Conservation (phyloP, 2,888 invertebrate species). For the Pedicia rivosa region DNA sequence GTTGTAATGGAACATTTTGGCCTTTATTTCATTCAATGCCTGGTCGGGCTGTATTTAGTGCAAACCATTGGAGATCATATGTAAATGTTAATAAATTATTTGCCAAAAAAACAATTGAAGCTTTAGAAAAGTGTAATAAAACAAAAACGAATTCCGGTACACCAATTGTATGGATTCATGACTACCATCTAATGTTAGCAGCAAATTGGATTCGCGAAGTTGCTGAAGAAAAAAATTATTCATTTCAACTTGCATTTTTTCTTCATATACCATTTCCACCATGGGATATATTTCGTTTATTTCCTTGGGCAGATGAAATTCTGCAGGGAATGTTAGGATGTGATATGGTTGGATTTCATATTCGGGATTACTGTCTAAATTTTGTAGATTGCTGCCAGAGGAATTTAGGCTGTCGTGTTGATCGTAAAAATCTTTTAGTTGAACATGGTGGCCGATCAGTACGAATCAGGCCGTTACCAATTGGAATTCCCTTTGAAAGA, state of each 20-base stretch:
- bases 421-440: conserved; percentile 70
- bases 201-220: conserved; percentile 82
- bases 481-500: conserved; percentile 76
- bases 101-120: conserved; percentile 60
- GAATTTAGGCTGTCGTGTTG: conserved; percentile 72
- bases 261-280: conserved; percentile 90
- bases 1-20: conserved; percentile 86
- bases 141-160: conserved; percentile 30
- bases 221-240: conserved; percentile 60
- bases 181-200: conserved; percentile 85
- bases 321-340: conserved; percentile 83
- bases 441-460: conserved; percentile 79
- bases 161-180: conserved; percentile 86
- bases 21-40: conserved; percentile 88
- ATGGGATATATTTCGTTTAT: conserved; percentile 81
- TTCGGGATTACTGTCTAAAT: conserved; percentile 78
- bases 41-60: conserved; percentile 66
- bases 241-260: conserved; percentile 78
- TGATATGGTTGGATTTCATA: conserved; percentile 88
- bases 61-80: conserved; percentile 72
- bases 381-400: conserved; percentile 85
- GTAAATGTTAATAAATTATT: conserved; percentile 67
- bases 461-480: conserved; percentile 67
- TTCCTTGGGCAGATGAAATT: conserved; percentile 89
- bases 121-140: conserved; percentile 37